Conservation (phyloP, 2,113 vertebrate genomes). For the Casuarius casuarius region DNA sequence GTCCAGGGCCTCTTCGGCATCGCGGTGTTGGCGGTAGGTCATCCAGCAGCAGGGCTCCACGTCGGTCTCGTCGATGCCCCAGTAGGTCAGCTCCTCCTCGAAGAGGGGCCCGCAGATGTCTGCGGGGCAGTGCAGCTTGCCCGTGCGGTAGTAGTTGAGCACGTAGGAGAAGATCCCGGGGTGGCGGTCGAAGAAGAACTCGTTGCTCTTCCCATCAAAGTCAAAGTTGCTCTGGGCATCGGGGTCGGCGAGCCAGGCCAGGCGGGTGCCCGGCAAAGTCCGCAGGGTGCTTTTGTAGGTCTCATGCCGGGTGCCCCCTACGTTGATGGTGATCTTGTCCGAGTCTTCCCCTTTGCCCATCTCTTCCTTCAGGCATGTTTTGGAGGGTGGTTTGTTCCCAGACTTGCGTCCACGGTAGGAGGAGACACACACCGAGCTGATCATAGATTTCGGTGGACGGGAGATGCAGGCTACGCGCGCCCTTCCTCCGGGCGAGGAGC, state of each 20-base stretch:
- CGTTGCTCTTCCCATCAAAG: slow-evolving; percentile 81
- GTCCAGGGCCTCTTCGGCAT: slow-evolving; percentile 95
- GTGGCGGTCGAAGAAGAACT: slow-evolving; percentile 97
- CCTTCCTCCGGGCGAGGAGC: slow-evolving; percentile 74
- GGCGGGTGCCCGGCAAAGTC: slow-evolving; percentile 93
- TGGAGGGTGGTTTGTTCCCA: slow-evolving; percentile 97
- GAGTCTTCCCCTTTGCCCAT: slow-evolving; percentile 94
- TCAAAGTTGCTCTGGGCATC: slow-evolving; percentile 83
- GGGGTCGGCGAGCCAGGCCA: slow-evolving; percentile 92
- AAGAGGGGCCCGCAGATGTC: slow-evolving; percentile 97
- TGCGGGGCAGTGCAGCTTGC: slow-evolving; percentile 97
- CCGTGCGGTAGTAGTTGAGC: slow-evolving; percentile 97
- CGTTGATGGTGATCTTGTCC: slow-evolving; percentile 96
- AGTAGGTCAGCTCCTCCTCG: slow-evolving; percentile 97
- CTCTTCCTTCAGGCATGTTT: slow-evolving; percentile 99
- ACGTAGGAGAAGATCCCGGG: slow-evolving; percentile 97
- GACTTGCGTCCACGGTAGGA: slow-evolving; percentile 99
- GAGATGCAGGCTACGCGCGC: slow-evolving; percentile 72
- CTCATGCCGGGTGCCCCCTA: slow-evolving; percentile 95
- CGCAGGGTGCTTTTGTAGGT: slow-evolving; percentile 96
- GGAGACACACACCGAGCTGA: slow-evolving; percentile 99
- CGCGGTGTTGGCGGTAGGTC: slow-evolving; percentile 95
- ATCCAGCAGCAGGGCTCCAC: slow-evolving; percentile 99
- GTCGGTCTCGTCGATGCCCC: slow-evolving; percentile 98
- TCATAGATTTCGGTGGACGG: slow-evolving; percentile 85